Evolutionary conservation across 2,797 vertebrate species (phyloP).

Genomic region (Arrhamphus sclerolepis): DNA sequence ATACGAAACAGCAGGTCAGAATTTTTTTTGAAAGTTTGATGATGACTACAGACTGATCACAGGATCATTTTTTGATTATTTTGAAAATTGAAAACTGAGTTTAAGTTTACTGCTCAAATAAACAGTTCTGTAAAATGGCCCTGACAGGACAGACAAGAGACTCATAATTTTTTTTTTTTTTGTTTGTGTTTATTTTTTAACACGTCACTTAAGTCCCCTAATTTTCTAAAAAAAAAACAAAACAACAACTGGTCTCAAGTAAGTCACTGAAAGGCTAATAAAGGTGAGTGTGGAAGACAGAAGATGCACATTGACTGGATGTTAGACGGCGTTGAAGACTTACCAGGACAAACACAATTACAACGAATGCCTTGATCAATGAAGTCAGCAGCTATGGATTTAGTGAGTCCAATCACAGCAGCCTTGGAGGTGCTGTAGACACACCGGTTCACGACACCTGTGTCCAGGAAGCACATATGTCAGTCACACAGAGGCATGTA

Average conservation of each 20-base stretch:
- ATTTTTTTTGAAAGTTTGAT: too few relatives aligned
- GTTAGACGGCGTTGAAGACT: conserved; percentile 19
- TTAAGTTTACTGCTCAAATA: background rate
- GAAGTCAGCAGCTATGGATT: conserved; percentile 94
- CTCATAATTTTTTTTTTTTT: too few relatives aligned
- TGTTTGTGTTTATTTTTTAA: too few relatives aligned
- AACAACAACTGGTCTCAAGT: background rate
- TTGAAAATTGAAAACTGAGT: background rate
- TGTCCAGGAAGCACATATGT: conserved; percentile 46
- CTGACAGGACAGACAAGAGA: background rate
- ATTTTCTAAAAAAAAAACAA: background rate
- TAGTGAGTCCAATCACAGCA: conserved; percentile 94
- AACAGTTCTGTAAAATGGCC: background rate
- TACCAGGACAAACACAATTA: conserved; percentile 85
- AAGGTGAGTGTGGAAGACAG: background rate
- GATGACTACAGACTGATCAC: too few relatives aligned
- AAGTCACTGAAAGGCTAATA: background rate
- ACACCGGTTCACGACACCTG: conserved; percentile 91
- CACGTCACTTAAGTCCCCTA: background rate
- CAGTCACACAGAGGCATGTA: conserved; percentile 31
- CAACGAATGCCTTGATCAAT: conserved; percentile 93
- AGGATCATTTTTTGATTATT: background rate
- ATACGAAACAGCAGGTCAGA: background rate
- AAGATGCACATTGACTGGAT: background rate
- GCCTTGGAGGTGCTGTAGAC: conserved; percentile 94